Evolutionary conservation across 2,113 vertebrate genomes (phyloP), one percentile per base, ranked within the genome.

Genomic region (Oophaga pumilio): DNA sequence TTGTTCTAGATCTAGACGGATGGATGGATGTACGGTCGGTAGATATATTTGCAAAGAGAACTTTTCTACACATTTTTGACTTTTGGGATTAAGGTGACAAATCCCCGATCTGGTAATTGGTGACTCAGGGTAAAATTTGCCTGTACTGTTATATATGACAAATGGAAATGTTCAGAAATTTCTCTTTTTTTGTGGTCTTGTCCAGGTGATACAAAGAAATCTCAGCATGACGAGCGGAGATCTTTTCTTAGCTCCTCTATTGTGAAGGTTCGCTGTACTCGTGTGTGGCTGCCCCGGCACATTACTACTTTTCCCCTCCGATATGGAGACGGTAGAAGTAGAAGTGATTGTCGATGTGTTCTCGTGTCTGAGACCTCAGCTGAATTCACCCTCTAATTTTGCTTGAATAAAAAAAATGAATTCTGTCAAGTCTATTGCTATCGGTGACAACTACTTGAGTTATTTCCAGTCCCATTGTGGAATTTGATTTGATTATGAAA

Each of bases 401-500:
- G 22, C 80, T 82, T 24, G 60, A 68, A 82, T 82, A 82, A 68
- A 66, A 76, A 68, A 43, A 2, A 43, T 82, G 62, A 66, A 68
- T 68, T 43, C 80, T 68, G 80, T 82, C 60, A 82, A 68, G 64
- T 14, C 80, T 82, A 43, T 26, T 52, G 33, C 49, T 17, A 50
- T 12, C 62, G 22, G 43, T 52, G 26, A 82, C 60, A 13, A 24
- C 33, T 24, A 50, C 52, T 68, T 68, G 43, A 52, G 62, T 68
- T 82, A 50, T 52, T 81, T 81, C 68, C 62, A 68, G 62, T 80
- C n/a, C 81, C 81, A 66, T 82, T 82, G 80, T 50, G 50, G 62
- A 60, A 52, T 68, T 69, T 69, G 62, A 82, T 68, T 82, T 82
- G 81, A 82, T 82, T 82, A 82, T 62, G 52, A 43, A 82, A 68